Evolutionary conservation across 2,113 vertebrate species (phyloP).

Genomic region (Erpornis zantholeuca): DNA sequence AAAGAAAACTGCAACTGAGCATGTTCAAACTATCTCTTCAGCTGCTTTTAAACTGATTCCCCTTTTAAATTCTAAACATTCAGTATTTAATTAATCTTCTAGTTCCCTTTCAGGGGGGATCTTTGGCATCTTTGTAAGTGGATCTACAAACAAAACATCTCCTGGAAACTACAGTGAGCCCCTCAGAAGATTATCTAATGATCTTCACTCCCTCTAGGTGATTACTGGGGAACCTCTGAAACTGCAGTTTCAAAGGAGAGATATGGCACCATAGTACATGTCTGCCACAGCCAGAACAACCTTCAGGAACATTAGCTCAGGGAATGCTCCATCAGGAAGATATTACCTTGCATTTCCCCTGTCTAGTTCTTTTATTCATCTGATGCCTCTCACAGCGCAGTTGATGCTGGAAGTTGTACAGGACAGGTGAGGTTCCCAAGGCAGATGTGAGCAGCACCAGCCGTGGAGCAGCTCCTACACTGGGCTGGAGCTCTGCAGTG

Average conservation of each 20-base stretch:
- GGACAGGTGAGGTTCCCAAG: background rate
- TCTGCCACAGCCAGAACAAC: background rate
- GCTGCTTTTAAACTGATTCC: background rate
- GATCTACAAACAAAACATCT: background rate
- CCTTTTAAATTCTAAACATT: background rate
- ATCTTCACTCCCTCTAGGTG: background rate
- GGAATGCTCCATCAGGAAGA: background rate
- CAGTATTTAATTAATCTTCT: background rate
- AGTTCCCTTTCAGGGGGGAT: background rate
- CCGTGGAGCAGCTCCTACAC: background rate
- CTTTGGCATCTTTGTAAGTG: background rate
- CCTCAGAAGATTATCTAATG: background rate
- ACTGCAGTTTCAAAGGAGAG: background rate
- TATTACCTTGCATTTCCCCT: background rate
- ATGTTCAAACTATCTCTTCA: background rate
- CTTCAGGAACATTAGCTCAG: background rate
- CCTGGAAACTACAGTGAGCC: background rate
- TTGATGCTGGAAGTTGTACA: background rate
- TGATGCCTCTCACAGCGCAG: background rate
- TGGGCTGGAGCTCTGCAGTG: background rate
- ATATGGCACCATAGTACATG: background rate
- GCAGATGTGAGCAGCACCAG: rapidly evolving
- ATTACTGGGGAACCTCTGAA: background rate
- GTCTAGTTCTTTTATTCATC: background rate
- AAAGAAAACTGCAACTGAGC: background rate